Evolutionary conservation across 2,113 vertebrate species (phyloP).

Genomic region (Dromiciops gliroides): DNA sequence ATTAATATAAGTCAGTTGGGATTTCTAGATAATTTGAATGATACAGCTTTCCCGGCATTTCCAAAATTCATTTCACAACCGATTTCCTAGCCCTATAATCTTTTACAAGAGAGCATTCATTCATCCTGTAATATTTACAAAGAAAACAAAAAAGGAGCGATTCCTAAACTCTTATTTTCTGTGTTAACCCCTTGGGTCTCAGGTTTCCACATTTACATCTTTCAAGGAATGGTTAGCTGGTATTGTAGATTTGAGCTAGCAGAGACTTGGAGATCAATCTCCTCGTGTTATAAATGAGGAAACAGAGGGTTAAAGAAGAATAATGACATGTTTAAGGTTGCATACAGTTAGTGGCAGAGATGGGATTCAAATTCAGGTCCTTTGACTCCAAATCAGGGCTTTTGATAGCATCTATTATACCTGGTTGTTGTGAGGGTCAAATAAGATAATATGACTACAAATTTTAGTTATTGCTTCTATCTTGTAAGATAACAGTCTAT

Average conservation of each 20-base stretch:
- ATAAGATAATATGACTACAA: neutral
- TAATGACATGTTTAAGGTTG: neutral
- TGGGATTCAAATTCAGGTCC: neutral
- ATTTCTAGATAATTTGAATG: conserved; percentile 42
- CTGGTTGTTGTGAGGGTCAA: neutral
- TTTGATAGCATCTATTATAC: neutral
- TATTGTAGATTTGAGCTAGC: neutral
- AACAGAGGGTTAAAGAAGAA: neutral
- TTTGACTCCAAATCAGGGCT: neutral
- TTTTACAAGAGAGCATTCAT: conserved; percentile 5
- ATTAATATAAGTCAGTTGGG: neutral
- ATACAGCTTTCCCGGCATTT: neutral
- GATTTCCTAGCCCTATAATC: conserved; percentile 13
- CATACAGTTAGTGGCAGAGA: neutral
- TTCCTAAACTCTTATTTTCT: neutral
- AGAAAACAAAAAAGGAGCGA: conserved; percentile 31
- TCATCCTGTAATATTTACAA: conserved; percentile 19
- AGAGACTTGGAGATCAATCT: neutral
- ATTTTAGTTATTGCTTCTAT: neutral
- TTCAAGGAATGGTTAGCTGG: neutral
- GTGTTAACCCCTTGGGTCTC: neutral
- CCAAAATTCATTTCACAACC: neutral
- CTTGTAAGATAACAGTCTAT: neutral
- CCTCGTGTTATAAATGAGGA: neutral
- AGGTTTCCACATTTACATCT: neutral